Conservation (phyloP, 2,888 invertebrate genomes). For the Coleophora deauratella region DNA sequence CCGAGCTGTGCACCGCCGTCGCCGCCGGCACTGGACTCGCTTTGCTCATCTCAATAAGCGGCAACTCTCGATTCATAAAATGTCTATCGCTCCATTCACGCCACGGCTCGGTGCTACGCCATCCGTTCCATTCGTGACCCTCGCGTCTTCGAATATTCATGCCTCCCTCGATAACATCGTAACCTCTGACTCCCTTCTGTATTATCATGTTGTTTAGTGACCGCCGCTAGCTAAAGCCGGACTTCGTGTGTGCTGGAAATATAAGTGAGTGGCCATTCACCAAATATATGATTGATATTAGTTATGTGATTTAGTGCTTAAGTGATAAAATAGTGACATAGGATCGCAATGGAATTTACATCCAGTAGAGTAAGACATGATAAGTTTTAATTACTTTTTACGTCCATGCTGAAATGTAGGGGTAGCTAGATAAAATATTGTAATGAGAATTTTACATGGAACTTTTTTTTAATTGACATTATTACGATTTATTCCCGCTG, state of each 20-base stretch:
- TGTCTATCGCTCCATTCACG: constrained; percentile 72
- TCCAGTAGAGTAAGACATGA: constrained; percentile 60
- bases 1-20: constrained; percentile 40
- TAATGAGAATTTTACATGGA: too few species aligned
- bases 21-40: constrained; percentile 36
- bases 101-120: constrained; percentile 60
- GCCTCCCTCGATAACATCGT: constrained; percentile 71
- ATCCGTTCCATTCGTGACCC: constrained; percentile 72
- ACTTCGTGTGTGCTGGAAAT: constrained; percentile 62
- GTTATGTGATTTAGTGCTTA: constrained; percentile 58
- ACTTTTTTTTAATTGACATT: too few species aligned
- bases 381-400: constrained; percentile 26
- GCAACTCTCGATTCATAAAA: constrained; percentile 71
- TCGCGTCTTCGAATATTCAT: constrained; percentile 73
- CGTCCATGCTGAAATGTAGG: not conserved
- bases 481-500: too few species aligned
- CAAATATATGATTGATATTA: constrained; percentile 27
- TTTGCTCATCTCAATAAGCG: constrained; percentile 59
- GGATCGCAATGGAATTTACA: constrained; percentile 54
- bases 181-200: constrained; percentile 71
- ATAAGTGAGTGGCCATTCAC: constrained; percentile 48
- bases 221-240: constrained; percentile 49
- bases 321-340: constrained; percentile 59
- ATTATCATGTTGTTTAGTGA: constrained; percentile 63
- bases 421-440: not conserved